A percentile compares a stretch with the other conserved stretches of the same genome.
Conservation (phyloP, 2,113 vertebrate genomes). For the Campylorhamphus procurvoides region DNA sequence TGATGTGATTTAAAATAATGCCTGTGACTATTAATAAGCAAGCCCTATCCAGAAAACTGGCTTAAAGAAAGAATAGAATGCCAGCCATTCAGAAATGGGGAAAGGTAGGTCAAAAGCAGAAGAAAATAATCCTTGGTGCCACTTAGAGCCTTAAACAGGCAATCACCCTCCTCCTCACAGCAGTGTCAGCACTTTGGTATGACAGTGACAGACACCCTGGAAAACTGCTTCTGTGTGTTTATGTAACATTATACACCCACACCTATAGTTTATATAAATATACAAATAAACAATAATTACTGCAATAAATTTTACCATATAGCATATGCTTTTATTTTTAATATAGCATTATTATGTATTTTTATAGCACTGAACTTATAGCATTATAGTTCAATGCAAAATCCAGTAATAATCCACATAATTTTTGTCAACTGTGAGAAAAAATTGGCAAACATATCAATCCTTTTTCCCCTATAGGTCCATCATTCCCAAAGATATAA, state of each 20-base stretch:
- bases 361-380: not conserved
- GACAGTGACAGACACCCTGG: not conserved
- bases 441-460: not conserved
- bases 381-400: not conserved
- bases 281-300: not conserved
- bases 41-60: not conserved
- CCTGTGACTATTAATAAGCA: slow-evolving; percentile 9
- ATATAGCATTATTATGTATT: not conserved
- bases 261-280: not conserved
- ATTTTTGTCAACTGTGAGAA: not conserved
- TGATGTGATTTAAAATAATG: not conserved
- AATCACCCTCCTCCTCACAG: not conserved
- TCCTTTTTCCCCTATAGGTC: not conserved
- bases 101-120: slow-evolving; percentile 39
- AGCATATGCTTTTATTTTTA: not conserved
- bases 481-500: not conserved
- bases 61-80: slow-evolving; percentile 6
- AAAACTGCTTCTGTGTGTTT: not conserved
- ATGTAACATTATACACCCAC: not conserved
- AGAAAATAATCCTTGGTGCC: not conserved
- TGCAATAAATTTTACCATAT: not conserved
- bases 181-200: not conserved
- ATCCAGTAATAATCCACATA: not conserved
- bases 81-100: not conserved
- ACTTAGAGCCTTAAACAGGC: not conserved